Evolutionary conservation across 2,113 vertebrate genomes (phyloP).

Genomic region (Mus spicilegus): DNA sequence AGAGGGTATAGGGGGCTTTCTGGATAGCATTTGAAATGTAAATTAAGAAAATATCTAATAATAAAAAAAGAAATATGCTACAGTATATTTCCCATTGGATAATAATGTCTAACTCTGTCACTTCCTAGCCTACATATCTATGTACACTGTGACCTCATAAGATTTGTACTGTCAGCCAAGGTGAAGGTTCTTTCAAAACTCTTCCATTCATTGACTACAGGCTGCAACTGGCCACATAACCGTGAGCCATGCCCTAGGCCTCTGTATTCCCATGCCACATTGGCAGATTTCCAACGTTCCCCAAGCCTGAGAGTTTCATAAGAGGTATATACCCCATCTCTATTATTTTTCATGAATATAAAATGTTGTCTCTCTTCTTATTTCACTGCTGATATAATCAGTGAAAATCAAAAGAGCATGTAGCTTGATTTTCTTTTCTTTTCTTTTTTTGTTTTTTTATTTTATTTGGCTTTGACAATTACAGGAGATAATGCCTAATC

Average conservation of each 20-base stretch:
- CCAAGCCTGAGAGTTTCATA: neutral
- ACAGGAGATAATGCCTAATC: too few relatives aligned
- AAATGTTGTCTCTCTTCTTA: constrained; percentile 16
- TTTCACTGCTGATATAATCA: neutral
- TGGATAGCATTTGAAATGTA: too few relatives aligned
- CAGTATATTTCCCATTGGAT: neutral
- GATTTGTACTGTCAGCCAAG: neutral
- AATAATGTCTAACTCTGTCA: neutral
- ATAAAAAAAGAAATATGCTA: neutral
- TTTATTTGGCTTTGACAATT: too few relatives aligned
- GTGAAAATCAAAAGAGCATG: neutral
- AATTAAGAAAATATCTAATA: too few relatives aligned
- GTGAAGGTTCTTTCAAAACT: neutral
- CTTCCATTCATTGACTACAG: neutral
- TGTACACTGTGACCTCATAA: neutral
- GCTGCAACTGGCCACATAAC: neutral
- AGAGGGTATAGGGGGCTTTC: too few relatives aligned
- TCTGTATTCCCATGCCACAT: neutral
- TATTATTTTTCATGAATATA: neutral
- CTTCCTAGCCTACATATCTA: neutral
- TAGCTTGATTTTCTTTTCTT: neutral
- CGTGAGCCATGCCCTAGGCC: neutral
- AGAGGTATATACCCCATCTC: neutral
- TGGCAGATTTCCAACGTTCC: neutral
- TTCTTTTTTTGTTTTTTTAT: too few relatives aligned